These are phyloP conservation scores for Thymelicus lineola DNA, from an alignment of 2,888 invertebrate species.

Conservation along the genomic window DNA sequence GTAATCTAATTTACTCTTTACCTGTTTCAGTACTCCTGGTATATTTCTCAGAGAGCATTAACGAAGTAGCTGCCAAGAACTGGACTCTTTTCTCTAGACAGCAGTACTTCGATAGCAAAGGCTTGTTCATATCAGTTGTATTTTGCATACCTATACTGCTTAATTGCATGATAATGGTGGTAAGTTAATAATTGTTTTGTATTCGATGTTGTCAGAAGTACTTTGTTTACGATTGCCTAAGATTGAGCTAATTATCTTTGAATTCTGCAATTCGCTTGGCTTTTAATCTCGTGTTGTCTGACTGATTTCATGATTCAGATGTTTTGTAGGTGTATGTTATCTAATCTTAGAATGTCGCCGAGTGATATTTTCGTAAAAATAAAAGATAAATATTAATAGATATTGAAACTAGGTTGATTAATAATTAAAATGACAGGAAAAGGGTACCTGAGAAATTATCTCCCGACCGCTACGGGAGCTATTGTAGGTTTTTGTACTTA, in stretches of 20 bases:
- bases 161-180: slow-evolving; percentile 97
- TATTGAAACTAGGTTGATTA: background rate
- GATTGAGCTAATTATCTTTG: slow-evolving; percentile 33
- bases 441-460: too few relatives aligned
- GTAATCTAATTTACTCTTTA: background rate
- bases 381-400: background rate
- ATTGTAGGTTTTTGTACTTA: too few relatives aligned
- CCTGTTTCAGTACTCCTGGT: slow-evolving; percentile 91
- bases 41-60: slow-evolving; percentile 95
- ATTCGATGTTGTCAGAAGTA: slow-evolving; percentile 6
- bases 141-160: slow-evolving; percentile 97
- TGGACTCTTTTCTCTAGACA: slow-evolving; percentile 95
- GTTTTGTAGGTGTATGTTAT: background rate
- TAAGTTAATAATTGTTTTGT: slow-evolving; percentile 82
- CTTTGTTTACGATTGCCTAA: slow-evolving; percentile 25
- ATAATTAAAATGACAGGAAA: background rate
- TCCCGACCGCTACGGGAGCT: too few relatives aligned
- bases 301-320: background rate
- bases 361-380: background rate
- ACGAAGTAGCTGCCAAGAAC: slow-evolving; percentile 94
- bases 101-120: slow-evolving; percentile 97
- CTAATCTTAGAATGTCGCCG: background rate
- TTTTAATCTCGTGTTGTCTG: background rate
- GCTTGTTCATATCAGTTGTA: slow-evolving; percentile 96
- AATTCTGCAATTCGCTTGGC: slow-evolving; percentile 1